Evolutionary conservation across 2,797 vertebrate species (phyloP).

Genomic region (Arrhamphus sclerolepis): DNA sequence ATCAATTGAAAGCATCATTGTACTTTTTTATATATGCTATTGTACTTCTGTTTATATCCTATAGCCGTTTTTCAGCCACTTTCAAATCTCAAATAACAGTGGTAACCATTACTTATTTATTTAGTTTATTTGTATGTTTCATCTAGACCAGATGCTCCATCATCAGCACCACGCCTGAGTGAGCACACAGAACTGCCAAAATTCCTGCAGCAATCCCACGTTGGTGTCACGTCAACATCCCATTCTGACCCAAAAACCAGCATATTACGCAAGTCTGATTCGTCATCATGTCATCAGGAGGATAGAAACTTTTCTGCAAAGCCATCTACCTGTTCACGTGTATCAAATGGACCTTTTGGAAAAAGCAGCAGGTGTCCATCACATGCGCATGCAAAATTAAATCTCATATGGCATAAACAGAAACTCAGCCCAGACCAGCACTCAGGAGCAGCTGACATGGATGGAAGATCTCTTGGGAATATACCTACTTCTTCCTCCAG

Average conservation of each 20-base stretch:
- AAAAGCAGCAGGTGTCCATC: constrained; percentile 4
- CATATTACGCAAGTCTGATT: constrained; percentile 7
- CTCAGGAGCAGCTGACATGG: constrained; percentile 1
- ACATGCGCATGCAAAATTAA: constrained; percentile 6
- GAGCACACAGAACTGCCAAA: constrained; percentile 13
- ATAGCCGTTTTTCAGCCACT: too few species aligned
- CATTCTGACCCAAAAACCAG: constrained; percentile 1
- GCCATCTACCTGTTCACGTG: constrained; percentile 9
- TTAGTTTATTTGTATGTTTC: constrained; percentile 14
- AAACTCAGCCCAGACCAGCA: neutral
- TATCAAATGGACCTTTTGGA: neutral
- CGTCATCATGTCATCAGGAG: constrained; percentile 1
- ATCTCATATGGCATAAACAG: constrained; percentile 9
- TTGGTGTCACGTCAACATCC: constrained; percentile 15
- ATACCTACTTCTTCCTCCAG: neutral
- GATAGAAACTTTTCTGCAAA: constrained; percentile 6
- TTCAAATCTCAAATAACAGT: neutral
- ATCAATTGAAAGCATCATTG: too few species aligned
- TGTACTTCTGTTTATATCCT: too few species aligned
- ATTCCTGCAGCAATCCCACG: neutral
- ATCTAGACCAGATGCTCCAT: constrained; percentile 41
- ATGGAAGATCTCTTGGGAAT: neutral
- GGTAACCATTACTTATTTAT: neutral
- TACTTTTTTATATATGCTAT: too few species aligned
- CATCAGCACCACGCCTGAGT: constrained; percentile 16